phyloP scores from a whole-genome alignment of 1,140 invertebrate species.

The Drosophila pallidifrons region DNA sequence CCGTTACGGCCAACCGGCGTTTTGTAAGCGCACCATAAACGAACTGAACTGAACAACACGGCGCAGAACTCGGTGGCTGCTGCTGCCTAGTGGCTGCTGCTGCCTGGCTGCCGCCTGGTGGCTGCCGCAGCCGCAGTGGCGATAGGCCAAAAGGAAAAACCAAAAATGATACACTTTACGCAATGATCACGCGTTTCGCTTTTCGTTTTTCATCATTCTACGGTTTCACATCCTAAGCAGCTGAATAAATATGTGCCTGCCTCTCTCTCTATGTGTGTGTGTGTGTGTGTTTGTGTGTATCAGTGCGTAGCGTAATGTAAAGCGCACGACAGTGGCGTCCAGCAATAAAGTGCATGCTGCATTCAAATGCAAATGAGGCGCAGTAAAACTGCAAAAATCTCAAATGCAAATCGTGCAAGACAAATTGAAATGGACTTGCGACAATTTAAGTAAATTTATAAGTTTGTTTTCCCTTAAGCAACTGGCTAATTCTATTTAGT shows the following conservation, averaged over 20 bases:
- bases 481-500: background rate
- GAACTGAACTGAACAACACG: constrained; percentile 69
- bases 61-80: constrained; percentile 18
- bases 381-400: background rate
- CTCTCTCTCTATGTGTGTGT: constrained; percentile 11
- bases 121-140: constrained; percentile 2
- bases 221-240: constrained; percentile 71
- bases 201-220: constrained; percentile 75
- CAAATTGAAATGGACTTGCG: background rate
- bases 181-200: constrained; percentile 74
- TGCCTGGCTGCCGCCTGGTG: background rate
- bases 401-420: background rate
- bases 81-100: background rate
- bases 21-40: constrained; percentile 76
- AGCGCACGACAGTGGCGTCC: constrained; percentile 35
- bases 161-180: constrained; percentile 70
- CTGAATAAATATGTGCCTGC: constrained; percentile 30
- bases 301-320: constrained; percentile 19
- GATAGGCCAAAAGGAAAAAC: constrained; percentile 20
- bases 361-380: background rate
- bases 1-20: constrained; percentile 70
- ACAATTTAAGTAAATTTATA: background rate
- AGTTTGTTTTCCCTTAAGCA: background rate
- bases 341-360: constrained; percentile 8
- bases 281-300: constrained; percentile 19